Evolutionary conservation across 2,113 vertebrate species (phyloP).

Genomic region (Hypomesus transpacificus): DNA sequence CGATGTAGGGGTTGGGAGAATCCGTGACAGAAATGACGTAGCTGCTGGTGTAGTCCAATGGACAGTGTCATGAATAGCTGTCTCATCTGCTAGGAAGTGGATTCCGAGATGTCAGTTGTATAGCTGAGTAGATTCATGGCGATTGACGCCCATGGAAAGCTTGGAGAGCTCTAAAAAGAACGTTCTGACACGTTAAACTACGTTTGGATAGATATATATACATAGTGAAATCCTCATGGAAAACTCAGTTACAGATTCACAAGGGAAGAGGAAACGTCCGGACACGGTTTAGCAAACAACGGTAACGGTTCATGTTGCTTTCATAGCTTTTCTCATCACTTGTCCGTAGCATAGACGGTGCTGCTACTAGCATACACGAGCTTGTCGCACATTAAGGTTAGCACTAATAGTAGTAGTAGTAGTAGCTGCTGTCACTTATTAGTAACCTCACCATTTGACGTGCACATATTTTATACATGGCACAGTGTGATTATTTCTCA

Average conservation of each 20-base stretch:
- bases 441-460: too few relatives aligned
- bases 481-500: too few relatives aligned
- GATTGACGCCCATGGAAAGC: not conserved
- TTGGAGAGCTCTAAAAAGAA: conserved; percentile 4
- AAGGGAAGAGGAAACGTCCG: conserved; percentile 9
- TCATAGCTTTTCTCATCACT: not conserved
- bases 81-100: conserved; percentile 49
- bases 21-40: conserved; percentile 13
- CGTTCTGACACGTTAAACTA: not conserved
- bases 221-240: conserved; percentile 15
- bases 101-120: conserved; percentile 18
- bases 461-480: too few relatives aligned
- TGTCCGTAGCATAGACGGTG: too few relatives aligned
- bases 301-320: conserved; percentile 29
- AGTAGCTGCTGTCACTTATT: too few relatives aligned
- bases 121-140: conserved; percentile 16
- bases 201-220: conserved; percentile 4
- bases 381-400: too few relatives aligned
- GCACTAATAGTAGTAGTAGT: too few relatives aligned
- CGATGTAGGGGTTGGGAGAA: conserved; percentile 2
- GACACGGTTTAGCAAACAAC: conserved; percentile 5
- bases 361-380: too few relatives aligned
- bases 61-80: not conserved
- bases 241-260: conserved; percentile 17
- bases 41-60: conserved; percentile 40